Evolutionary conservation across 2,888 invertebrate genomes (phyloP), one percentile per base, ranked within the genome.

Genomic region (Polydesmus complanatus): DNA sequence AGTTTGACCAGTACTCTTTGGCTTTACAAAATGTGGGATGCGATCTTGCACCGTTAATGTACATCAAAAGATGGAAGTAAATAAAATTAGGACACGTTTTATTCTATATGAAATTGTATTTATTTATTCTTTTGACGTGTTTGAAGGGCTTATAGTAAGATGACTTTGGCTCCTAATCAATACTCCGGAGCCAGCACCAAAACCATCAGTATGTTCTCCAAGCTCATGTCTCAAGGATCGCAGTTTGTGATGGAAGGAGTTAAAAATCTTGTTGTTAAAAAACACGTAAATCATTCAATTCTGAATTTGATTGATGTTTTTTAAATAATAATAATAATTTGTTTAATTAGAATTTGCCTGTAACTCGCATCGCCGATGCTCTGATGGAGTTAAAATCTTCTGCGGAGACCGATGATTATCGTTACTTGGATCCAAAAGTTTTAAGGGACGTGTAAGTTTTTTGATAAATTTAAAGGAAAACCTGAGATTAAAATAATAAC

Each of bases 181-280:
- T 77, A 75, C 64, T 95, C 94, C 72, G 88, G 88, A 25, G 94
- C 50, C 8, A 48, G 93, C 26, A 94, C 94, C 0, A 94, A 92
- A 77, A 96, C 96, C 0, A 91, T 94, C 62, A 90, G 88, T 64
- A 97, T 98, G 97, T 96, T 98, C 76, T 93, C 94, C 8, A 98
- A 97, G 75, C 79, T 98, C 60, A 89, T 98, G 69, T 89, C 89
- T 8, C 94, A 96, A 72, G 95, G 96, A 23, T 97, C 96, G 0
- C 91, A 92, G 47, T 96, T 98, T 74, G 95, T 98, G 0, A 98
- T 98, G 96, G 98, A 99, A 75, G 98, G 96, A 48, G 96, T 97
- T 0, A 94, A 96, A 76, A 99, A 98, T 79, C 82, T 98, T 69
- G 97, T 97, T 21, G 91, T 98, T 8, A 98, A 98, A 76, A 86